These are phyloP conservation scores for Eulacestoma nigropectus DNA, from an alignment of 2,113 vertebrate genomes.

Conservation along the genomic window DNA sequence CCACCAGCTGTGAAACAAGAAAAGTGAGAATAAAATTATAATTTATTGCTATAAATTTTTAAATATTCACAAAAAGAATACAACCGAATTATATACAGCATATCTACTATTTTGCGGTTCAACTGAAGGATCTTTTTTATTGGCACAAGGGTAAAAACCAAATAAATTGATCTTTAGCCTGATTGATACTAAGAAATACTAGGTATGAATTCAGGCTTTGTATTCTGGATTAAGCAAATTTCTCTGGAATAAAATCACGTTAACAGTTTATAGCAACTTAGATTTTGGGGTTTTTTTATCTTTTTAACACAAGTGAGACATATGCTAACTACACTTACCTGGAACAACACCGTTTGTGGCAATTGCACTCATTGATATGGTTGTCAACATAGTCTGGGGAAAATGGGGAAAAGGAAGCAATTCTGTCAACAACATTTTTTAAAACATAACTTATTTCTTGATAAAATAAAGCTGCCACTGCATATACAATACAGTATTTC, in stretches of 20 bases:
- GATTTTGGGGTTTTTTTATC: neutral
- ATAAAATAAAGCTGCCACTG: neutral
- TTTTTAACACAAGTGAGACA: neutral
- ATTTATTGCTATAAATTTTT: neutral
- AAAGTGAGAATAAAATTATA: neutral
- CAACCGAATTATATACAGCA: neutral
- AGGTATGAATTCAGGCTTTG: neutral
- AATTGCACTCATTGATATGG: constrained; percentile 97
- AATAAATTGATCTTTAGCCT: neutral
- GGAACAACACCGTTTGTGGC: constrained; percentile 95
- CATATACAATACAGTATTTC: neutral
- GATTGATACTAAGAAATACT: neutral
- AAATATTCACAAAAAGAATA: neutral
- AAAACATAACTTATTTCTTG: neutral
- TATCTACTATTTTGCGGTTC: neutral
- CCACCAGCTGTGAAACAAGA: constrained; percentile 83
- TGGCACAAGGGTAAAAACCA: neutral
- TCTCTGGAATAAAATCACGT: neutral
- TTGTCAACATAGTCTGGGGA: constrained; percentile 89
- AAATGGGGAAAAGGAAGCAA: neutral
- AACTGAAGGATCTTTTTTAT: neutral
- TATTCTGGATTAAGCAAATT: neutral
- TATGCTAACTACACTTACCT: constrained; percentile 68
- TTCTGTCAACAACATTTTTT: neutral
- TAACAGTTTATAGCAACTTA: neutral